These are phyloP conservation scores for Crepidodera aurea DNA, from an alignment of 2,888 invertebrate species.

Conservation along the genomic window DNA sequence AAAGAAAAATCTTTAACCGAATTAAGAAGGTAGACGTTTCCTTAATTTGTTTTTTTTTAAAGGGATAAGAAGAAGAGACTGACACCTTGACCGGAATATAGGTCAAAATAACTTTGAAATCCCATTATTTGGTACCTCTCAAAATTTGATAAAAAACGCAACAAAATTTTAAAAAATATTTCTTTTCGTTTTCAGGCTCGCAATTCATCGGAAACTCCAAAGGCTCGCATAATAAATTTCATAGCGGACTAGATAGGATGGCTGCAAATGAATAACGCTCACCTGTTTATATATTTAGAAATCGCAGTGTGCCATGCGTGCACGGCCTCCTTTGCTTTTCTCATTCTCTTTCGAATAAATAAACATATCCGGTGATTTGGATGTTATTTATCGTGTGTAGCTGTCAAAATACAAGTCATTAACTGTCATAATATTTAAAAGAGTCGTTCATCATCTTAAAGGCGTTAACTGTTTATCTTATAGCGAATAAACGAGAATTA, in stretches of 20 bases:
- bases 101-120: too few species aligned
- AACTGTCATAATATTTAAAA: slow-evolving; percentile 49
- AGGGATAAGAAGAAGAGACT: too few species aligned
- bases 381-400: slow-evolving; percentile 53
- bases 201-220: neutral
- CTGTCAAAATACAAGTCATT: slow-evolving; percentile 54
- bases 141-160: too few species aligned
- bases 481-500: neutral
- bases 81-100: too few species aligned
- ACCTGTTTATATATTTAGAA: slow-evolving; percentile 53
- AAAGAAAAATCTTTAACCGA: too few species aligned
- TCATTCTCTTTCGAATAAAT: slow-evolving; percentile 43
- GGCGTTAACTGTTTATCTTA: slow-evolving; percentile 39
- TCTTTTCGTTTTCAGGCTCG: too few species aligned
- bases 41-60: too few species aligned
- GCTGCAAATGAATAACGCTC: slow-evolving; percentile 14
- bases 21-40: too few species aligned
- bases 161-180: neutral
- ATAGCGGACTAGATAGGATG: neutral
- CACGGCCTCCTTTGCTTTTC: slow-evolving; percentile 40
- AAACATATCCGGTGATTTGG: slow-evolving; percentile 54
- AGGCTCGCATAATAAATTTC: neutral
- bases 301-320: slow-evolving; percentile 49
- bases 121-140: too few species aligned
- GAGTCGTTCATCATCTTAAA: slow-evolving; percentile 40